These are phyloP conservation scores for Caenorhabditis zanzibari DNA, from an alignment of 2,888 invertebrate genomes.

Conservation along the genomic window DNA sequence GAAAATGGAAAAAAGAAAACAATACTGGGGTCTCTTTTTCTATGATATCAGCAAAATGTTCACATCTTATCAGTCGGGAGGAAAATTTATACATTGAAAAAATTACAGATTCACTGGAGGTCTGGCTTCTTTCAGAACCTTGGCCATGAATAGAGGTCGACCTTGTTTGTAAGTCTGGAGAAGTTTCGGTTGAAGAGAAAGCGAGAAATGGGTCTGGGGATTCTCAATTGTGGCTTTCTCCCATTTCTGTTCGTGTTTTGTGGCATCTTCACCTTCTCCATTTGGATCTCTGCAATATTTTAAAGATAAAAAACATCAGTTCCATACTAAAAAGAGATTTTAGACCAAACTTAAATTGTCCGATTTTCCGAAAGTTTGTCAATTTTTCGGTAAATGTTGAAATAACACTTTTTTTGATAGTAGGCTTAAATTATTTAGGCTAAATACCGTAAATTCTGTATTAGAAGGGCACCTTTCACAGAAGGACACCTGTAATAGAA, in stretches of 20 bases:
- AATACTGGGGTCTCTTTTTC: slow-evolving; percentile 13
- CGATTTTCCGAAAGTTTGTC: too few species aligned
- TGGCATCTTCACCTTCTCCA: slow-evolving; percentile 46
- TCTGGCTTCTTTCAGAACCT: slow-evolving; percentile 39
- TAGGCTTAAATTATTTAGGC: too few species aligned
- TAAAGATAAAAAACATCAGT: too few species aligned
- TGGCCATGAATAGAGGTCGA: slow-evolving; percentile 52
- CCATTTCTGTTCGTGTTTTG: slow-evolving; percentile 47
- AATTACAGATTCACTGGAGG: slow-evolving; percentile 32
- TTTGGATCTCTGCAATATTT: slow-evolving; percentile 63
- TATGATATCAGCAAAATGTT: slow-evolving; percentile 36
- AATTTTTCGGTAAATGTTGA: too few species aligned
- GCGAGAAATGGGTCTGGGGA: slow-evolving; percentile 56
- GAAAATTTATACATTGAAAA: slow-evolving; percentile 10
- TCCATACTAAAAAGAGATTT: too few species aligned
- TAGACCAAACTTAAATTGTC: too few species aligned
- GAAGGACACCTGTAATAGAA: too few species aligned
- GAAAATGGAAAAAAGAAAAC: slow-evolving; percentile 40
- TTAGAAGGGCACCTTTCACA: too few species aligned
- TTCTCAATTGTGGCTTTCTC: slow-evolving; percentile 58
- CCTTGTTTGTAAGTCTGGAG: slow-evolving; percentile 53
- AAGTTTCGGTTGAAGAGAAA: slow-evolving; percentile 49
- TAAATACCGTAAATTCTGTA: too few species aligned
- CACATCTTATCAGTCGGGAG: slow-evolving; percentile 16
- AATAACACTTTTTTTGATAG: too few species aligned